Base-by-base conservation (phyloP, 2,888 invertebrate genomes). In the Darwinula stevensoni region DNA sequence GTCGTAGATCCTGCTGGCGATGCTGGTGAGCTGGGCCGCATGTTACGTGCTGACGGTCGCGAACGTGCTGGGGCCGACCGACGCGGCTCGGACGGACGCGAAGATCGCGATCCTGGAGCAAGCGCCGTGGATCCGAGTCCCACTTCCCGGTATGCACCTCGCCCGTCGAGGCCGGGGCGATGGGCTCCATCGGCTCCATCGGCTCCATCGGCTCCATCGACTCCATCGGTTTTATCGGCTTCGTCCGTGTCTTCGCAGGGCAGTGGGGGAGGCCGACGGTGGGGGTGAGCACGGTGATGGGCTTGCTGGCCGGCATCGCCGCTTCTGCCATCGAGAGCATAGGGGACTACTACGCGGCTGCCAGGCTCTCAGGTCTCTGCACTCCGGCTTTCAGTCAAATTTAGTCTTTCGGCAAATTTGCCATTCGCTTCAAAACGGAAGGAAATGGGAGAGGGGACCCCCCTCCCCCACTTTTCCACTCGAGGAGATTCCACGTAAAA, bases 291-390 rank as follows among this genome's bases (percentile, higher is more conserved):
- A 69, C 70, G 1, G 68, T 71, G 11, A 50, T 73, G 34, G 73
- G 73, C 3, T 69, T 74, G 65, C 43, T 73, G 34, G 71, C 72
- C 0, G 74, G 72, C 0, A 70, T 73, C 14, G 47, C 73, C 17
- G 70, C 72, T 1, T 72, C 73, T 39, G 70, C 72, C 0, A 67
- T 74, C 11, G 74, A 74, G 49, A 72, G 72, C 3, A 66, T 80
- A 36, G 76, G 78, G 43, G 80, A 82, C 48, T 84, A 82, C 52
- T 75, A 78, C 32, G 78, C 78, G n/a, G 75, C 76, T 2, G 74
- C 82, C 6, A 45, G 56, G 36, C 49, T 60, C 17, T 47, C 52
- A 12, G 50, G 44, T 41, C 5, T n/a, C 6, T 9, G 22, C 22
- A 6, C 6, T 6, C 22, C n/a, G n/a, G n/a, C n/a, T n/a, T n/a